phyloP scores from a whole-genome alignment of 1,140 invertebrate genomes.

The Hyposmocoma kahamanoa region DNA sequence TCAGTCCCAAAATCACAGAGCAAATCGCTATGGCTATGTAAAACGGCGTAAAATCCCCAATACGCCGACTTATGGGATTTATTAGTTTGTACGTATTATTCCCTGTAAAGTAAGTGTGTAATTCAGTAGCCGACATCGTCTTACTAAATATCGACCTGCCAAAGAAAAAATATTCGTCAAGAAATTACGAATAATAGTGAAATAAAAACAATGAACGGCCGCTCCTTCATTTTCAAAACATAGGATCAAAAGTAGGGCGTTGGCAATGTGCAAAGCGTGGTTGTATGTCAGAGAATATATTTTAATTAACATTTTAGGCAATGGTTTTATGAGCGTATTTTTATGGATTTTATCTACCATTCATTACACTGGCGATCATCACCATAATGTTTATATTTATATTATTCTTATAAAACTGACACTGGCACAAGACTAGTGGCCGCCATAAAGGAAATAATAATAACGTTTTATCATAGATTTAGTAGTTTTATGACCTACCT shows the following conservation, averaged over 20 bases:
- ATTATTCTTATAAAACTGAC: too few species aligned
- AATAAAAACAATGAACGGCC: neutral
- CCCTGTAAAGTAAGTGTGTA: conserved; percentile 57
- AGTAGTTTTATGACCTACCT: too few species aligned
- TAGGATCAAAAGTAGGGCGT: neutral
- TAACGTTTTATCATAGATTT: too few species aligned
- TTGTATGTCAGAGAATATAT: too few species aligned
- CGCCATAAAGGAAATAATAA: too few species aligned
- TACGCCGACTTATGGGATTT: conserved; percentile 46
- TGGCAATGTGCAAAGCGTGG: neutral
- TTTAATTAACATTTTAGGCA: too few species aligned
- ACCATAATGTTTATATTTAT: too few species aligned
- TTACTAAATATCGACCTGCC: conserved; percentile 40
- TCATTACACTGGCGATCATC: too few species aligned
- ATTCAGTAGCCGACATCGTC: conserved; percentile 60
- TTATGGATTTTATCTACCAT: too few species aligned
- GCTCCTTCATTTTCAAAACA: conserved; percentile 1
- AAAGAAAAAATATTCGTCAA: conserved; percentile 44
- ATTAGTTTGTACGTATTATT: conserved; percentile 50
- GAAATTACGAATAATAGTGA: conserved; percentile 9
- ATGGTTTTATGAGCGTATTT: too few species aligned
- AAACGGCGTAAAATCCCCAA: conserved; percentile 81
- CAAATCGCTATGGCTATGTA: conserved; percentile 87
- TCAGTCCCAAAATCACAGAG: conserved; percentile 78
- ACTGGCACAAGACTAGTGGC: too few species aligned